These are phyloP conservation scores for Pollenia amentaria DNA, from an alignment of 2,888 invertebrate species.

Conservation along the genomic window DNA sequence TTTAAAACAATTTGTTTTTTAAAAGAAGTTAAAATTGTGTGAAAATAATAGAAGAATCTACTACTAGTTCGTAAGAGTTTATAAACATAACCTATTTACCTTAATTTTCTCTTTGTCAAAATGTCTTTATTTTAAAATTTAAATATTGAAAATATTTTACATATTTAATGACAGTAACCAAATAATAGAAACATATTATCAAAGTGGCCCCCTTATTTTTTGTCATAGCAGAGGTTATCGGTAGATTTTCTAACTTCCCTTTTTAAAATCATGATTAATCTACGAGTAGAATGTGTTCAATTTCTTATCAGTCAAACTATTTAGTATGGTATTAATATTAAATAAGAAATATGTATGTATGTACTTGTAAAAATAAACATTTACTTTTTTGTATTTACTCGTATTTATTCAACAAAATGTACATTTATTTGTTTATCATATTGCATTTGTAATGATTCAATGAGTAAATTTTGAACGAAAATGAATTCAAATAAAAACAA, in stretches of 20 bases:
- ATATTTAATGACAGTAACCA: too few relatives aligned
- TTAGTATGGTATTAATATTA: slow-evolving; percentile 24
- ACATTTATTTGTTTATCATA: not conserved
- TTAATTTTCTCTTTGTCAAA: too few relatives aligned
- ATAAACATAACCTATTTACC: too few relatives aligned
- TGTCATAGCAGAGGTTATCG: slow-evolving; percentile 18
- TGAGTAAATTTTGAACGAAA: slow-evolving; percentile 18
- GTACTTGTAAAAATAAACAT: not conserved
- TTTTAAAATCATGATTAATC: slow-evolving; percentile 4
- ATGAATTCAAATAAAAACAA: too few relatives aligned
- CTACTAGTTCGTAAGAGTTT: too few relatives aligned
- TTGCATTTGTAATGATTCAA: slow-evolving; percentile 19
- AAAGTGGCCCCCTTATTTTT: not conserved
- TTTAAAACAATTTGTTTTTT: too few relatives aligned
- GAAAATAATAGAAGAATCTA: too few relatives aligned
- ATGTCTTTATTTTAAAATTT: too few relatives aligned
- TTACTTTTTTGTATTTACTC: slow-evolving; percentile 12
- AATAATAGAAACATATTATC: too few relatives aligned
- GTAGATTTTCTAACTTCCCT: slow-evolving; percentile 16
- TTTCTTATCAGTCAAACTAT: slow-evolving; percentile 47
- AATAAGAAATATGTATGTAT: slow-evolving; percentile 2
- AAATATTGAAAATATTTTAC: too few relatives aligned
- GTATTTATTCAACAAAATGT: not conserved
- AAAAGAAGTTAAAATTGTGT: too few relatives aligned
- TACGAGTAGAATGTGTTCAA: not conserved